Base-by-base conservation (phyloP, 2,888 invertebrate genomes). In the Mesochorus sp. region DNA sequence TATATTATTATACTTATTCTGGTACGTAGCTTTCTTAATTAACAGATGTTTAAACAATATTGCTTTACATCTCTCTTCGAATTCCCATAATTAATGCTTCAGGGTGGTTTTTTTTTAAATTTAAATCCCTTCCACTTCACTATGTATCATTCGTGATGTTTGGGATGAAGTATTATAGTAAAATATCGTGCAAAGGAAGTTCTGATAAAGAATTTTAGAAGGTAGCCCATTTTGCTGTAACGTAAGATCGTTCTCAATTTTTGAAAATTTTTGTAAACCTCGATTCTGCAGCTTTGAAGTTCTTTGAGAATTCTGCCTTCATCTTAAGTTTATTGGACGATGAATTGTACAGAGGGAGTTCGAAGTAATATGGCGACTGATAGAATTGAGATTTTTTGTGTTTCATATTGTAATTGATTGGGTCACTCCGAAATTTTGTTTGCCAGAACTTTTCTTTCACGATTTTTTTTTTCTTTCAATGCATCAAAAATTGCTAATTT, bases 1-100 rank as follows among this genome's bases (percentile, higher is more conserved):
- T 57, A 39, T 70, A 59, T 76, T 39, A 59, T 57, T 49, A 67
- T 74, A 71, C n/a, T n/a, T 76, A 66, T 55, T 64, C 51, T 66
- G 59, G 71, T 71, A 71, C 64, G 59, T 64, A 34, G 75, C 59
- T 76, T 80, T 42, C 64, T 71, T 71, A 64, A 44, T 82, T 80
- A 86, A 86, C 85, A 85, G 85, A 83, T 70, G 42, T 85, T 83
- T 84, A 81, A 85, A 84, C 83, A 87, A 86, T 80, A 72, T 83
- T 81, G 81, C 82, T 82, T 81, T 83, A 82, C 80, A 83, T 81
- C 73, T 28, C 21, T 59, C 47, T 59, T 31, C 31, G 44, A 81
- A 67, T 76, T 71, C 19, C 51, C 47, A 37, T 76, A 49, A 68
- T 75, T 61, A 42, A 74, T 74, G 17, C 14, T 21, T 62, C 6